phyloP scores from a whole-genome alignment of 2,113 vertebrate species.

The Promerops cafer region DNA sequence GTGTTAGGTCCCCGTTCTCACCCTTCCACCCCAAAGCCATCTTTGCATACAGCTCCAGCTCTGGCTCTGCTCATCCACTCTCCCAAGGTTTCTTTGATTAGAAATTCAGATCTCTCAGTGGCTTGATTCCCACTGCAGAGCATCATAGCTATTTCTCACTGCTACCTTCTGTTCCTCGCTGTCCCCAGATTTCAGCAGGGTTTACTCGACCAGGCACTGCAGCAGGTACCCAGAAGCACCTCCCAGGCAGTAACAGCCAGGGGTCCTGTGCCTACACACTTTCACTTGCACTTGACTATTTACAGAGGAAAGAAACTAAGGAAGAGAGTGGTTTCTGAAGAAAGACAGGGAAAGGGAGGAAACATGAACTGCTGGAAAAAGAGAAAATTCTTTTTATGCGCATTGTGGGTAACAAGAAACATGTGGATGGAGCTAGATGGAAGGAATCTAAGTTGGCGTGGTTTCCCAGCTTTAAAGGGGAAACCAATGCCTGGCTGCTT shows the following conservation, averaged over 20 bases:
- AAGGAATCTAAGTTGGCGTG: background rate
- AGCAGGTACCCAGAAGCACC: background rate
- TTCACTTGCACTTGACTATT: background rate
- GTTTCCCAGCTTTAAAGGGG: background rate
- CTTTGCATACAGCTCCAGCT: background rate
- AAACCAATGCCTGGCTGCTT: background rate
- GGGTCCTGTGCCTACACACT: background rate
- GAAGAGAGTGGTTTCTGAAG: background rate
- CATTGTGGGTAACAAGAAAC: conserved; percentile 40
- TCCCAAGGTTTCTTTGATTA: background rate
- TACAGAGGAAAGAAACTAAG: background rate
- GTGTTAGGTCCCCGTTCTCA: background rate
- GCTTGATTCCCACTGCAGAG: background rate
- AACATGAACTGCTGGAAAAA: background rate
- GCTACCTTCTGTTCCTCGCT: background rate
- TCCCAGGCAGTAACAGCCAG: background rate
- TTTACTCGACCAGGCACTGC: background rate
- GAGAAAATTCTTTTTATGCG: background rate
- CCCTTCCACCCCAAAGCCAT: background rate
- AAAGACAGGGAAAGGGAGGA: background rate
- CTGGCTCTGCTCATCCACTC: background rate
- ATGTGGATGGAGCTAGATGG: conserved; percentile 5
- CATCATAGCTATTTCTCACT: background rate
- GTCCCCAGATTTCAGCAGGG: background rate
- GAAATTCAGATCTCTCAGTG: background rate